Evolutionary conservation across 2,113 vertebrate species (phyloP), one percentile per base, ranked within the genome.

Genomic region (Cairina moschata): DNA sequence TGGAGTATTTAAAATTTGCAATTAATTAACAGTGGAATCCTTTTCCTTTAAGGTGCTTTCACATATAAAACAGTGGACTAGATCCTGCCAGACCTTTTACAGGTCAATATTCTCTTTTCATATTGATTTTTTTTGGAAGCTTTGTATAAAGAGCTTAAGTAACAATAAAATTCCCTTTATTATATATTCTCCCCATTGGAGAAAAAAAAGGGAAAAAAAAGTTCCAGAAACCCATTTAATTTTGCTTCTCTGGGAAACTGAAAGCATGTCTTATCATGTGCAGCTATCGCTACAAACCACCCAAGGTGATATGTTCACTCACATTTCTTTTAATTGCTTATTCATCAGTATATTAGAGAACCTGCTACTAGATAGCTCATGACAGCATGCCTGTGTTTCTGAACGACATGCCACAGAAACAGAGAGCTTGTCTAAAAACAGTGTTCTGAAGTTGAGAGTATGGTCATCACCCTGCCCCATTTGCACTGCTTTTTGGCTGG

Each of bases 251-350:
- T 65, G 26, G 56, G 34, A 88, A 65, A 54, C 11, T 81, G 65
- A 58, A 71, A 59, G 8, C 1, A 0, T 31, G 38, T 34, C 32
- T 71, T 78, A 56, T 29, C 6, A 0, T 2, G 21, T 21, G 8
- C 42, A 76, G 32, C 20, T 21, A 54, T 58, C 38, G 56, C 82
- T 55, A 55, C 38, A 74, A 95, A 83, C 34, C 16, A 84, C 38
- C 32, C 40, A 91, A 88, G 32, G 46, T 90, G 83, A 91, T 63
- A 52, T 54, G 17, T 81, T 96, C 82, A n/a, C 59, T 95, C 59
- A 82, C 46, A 40, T 95, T 94, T 90, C 52, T 76, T 85, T 87
- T 42, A 28, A 55, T 80, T 73, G 69, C 66, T 93, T 92, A 40
- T 86, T 83, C 78, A 71, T 63, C 78, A 83, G 21, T 75, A 86